Percentiles rank a stretch among this genome's conserved stretches.
phyloP scores from a whole-genome alignment of 23 tunicate genomes.

The Styela clava region DNA sequence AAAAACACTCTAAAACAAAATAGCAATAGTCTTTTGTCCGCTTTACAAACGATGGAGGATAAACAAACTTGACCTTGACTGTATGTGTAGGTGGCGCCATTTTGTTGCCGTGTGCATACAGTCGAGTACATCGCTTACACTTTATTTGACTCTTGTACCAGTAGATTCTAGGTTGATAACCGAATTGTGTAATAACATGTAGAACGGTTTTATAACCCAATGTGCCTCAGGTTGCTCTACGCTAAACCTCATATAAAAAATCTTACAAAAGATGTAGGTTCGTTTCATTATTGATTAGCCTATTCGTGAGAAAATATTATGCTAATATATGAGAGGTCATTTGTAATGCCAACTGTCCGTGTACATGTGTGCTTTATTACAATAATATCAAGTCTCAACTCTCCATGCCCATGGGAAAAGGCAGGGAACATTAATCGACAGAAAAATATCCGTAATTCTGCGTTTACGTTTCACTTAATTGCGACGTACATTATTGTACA shows the following conservation, averaged over 20 bases:
- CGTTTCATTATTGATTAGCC: background rate
- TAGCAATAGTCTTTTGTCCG: background rate
- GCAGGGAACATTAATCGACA: background rate
- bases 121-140: too few species aligned
- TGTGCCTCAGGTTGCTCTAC: too few species aligned
- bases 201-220: too few species aligned
- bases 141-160: too few species aligned
- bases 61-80: background rate
- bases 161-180: too few species aligned
- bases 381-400: background rate
- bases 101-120: too few species aligned
- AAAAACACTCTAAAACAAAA: background rate
- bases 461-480: background rate
- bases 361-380: background rate
- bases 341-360: too few species aligned
- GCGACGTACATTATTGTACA: too few species aligned
- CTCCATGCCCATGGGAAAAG: background rate
- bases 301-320: background rate
- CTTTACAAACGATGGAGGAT: background rate
- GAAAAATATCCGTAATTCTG: background rate
- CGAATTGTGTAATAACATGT: too few species aligned
- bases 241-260: too few species aligned
- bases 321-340: background rate
- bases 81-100: background rate
- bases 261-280: too few species aligned